Base-by-base conservation (phyloP, 2,797 vertebrate species). In the Scolopax bukidnonensis region DNA sequence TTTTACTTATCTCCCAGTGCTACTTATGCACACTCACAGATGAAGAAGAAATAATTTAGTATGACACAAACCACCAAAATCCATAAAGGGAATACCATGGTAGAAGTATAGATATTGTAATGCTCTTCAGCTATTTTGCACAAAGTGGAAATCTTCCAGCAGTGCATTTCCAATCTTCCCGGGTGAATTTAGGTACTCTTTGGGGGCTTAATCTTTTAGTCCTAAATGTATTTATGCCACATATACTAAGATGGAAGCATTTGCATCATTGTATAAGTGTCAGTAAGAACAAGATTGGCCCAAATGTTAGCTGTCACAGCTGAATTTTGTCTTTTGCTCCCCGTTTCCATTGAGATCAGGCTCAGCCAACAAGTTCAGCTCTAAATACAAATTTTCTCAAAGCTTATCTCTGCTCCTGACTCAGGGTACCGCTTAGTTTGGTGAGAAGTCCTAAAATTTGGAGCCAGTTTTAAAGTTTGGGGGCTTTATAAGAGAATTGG, bases 21-120 rank as follows among this genome's bases (percentile, higher is more conserved):
- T 67, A 18, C 21, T 90, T 57, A n/a, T 15, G n/a, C 40, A 76
- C 6, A 6, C 10, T 43, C 51, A 63, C 4, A 84, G 67, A 54
- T 69, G 53, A 90, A 89, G 57, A 80, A 81, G 77, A 85, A 89
- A 69, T 90, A 71, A 92, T 76, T 79, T 74, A 76, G 21, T 36
- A 32, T 20, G 41, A 70, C 70, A 70, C 63, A 90, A 81, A 65
- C 32, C 27, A 70, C 86, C 75, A 76, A 65, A 96, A 87, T 87
- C 71, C 59, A 73, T 89, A 82, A 81, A 79, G 59, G 56, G 25
- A 45, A 68, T 56, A 38, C 16, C 0, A 0, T 36, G 50, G 59
- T 30, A 61, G 65, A 79, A 78, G 8, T 65, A 75, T 30, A 32
- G 89, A 40, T 68, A 56, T 7, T 33, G 9, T 45, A 85, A 27